Percentiles rank a stretch among this genome's conserved stretches.
Evolutionary conservation across 2,888 invertebrate genomes (phyloP).

Genomic region (Amphipyra berbera): DNA sequence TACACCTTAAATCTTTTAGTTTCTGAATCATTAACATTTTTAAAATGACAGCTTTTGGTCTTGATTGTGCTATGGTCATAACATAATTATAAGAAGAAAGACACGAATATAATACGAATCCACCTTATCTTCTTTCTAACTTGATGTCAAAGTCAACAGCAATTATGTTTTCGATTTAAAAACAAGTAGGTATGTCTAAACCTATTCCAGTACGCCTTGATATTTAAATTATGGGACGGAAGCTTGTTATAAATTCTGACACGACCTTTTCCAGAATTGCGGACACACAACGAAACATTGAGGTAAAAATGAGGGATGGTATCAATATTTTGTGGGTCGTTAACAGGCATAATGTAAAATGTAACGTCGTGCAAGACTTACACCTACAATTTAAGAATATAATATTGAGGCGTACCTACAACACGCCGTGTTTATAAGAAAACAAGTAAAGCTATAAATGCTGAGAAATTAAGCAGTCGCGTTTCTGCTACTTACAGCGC

Average conservation of each 20-base stretch:
- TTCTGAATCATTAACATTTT: too few species aligned
- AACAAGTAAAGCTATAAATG: conserved; percentile 45
- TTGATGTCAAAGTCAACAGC: background rate
- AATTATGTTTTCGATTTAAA: conserved; percentile 5
- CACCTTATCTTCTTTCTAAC: background rate
- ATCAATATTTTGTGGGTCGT: conserved; percentile 31
- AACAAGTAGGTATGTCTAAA: conserved; percentile 4
- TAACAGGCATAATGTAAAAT: conserved; percentile 16
- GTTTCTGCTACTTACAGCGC: conserved; percentile 87
- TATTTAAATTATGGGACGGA: conserved; percentile 28
- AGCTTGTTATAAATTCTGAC: conserved; percentile 21
- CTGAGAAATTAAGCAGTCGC: conserved; percentile 65
- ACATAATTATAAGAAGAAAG: too few species aligned
- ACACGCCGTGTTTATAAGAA: conserved; percentile 2
- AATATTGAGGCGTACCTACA: too few species aligned
- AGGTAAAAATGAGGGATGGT: conserved; percentile 27
- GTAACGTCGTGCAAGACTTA: background rate
- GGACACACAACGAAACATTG: conserved; percentile 2
- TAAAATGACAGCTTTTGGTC: too few species aligned
- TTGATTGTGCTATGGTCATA: too few species aligned
- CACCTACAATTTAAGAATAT: too few species aligned
- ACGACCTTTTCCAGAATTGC: conserved; percentile 6
- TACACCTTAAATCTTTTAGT: too few species aligned
- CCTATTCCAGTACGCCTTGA: conserved; percentile 11
- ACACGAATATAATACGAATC: too few species aligned